A percentile compares a stretch with the other conserved stretches of the same genome.
Conservation (phyloP, 2,113 vertebrate species). For the Cathartes aura region DNA sequence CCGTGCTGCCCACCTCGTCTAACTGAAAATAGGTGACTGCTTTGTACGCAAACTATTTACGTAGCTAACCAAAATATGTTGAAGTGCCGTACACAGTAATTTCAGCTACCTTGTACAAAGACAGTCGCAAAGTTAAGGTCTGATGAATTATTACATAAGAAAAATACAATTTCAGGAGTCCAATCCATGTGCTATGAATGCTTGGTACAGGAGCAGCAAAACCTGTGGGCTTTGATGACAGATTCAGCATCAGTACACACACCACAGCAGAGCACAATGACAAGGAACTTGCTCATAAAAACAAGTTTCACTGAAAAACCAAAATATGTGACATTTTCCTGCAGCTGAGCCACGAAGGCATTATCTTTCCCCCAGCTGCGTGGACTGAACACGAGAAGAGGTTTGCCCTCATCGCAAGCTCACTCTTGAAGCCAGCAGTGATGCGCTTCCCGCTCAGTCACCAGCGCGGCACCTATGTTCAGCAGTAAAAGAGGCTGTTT, state of each 20-base stretch:
- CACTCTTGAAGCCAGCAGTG: neutral
- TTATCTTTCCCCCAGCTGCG: neutral
- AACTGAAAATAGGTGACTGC: neutral
- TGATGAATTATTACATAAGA: neutral
- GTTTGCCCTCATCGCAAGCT: neutral
- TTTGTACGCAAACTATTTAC: neutral
- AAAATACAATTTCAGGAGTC: neutral
- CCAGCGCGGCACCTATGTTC: rapidly evolving
- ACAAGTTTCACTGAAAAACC: neutral
- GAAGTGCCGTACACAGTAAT: neutral
- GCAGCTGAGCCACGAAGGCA: neutral
- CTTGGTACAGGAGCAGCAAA: neutral
- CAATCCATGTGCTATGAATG: neutral
- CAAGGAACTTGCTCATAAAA: neutral
- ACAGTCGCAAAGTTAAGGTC: neutral
- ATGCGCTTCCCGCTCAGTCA: rapidly evolving
- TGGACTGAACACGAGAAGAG: rapidly evolving
- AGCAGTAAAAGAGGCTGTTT: neutral
- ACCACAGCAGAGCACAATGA: neutral
- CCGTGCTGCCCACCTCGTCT: neutral
- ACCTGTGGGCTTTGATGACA: neutral
- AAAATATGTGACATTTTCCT: neutral
- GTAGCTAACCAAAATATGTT: neutral
- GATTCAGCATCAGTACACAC: neutral
- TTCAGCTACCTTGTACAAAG: neutral